phyloP scores from a whole-genome alignment of 2,888 invertebrate genomes.

The Athripsodes cinereus region DNA sequence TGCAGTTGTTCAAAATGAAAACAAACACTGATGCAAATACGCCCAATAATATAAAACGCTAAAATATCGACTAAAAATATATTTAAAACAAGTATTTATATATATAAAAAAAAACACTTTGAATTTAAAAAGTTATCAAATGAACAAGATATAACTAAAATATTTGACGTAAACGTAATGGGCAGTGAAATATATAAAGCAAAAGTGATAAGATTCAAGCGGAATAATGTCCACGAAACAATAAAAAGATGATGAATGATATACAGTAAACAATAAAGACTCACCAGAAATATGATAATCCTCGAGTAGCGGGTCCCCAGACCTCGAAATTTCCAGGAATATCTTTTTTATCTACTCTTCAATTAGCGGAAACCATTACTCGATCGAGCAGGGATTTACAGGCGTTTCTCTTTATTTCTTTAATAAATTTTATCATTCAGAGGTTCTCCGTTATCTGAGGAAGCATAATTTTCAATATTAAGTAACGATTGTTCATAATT shows the following conservation, averaged over 20 bases:
- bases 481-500: constrained; percentile 54
- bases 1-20: too few species aligned
- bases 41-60: too few species aligned
- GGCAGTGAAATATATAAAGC: too few species aligned
- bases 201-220: too few species aligned
- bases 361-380: neutral
- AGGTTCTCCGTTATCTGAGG: constrained; percentile 24
- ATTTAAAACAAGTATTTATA: too few species aligned
- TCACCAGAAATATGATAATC: neutral
- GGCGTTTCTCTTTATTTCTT: neutral
- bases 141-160: too few species aligned
- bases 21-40: too few species aligned
- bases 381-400: neutral
- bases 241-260: neutral
- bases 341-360: neutral
- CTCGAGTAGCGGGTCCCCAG: neutral
- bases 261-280: neutral
- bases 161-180: too few species aligned
- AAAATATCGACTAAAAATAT: too few species aligned
- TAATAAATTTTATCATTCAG: neutral
- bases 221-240: neutral
- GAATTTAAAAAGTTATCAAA: too few species aligned
- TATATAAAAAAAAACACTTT: too few species aligned
- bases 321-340: neutral
- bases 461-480: constrained; percentile 52